These are phyloP conservation scores for Heliornis fulica DNA, from an alignment of 2,113 vertebrate genomes.

Conservation along the genomic window DNA sequence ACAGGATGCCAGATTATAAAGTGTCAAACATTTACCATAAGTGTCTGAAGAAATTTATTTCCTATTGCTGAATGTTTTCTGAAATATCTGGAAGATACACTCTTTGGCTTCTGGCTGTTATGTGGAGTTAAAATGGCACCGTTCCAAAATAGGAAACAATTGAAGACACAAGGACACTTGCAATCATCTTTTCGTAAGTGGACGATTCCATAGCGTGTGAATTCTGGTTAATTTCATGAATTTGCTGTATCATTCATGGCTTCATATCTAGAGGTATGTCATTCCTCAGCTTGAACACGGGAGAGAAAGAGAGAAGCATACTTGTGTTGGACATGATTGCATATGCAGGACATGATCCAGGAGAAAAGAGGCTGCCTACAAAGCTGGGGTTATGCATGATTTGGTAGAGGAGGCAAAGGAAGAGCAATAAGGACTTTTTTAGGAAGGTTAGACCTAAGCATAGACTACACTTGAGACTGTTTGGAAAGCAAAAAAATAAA, in stretches of 20 bases:
- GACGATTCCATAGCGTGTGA: not conserved
- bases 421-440: not conserved
- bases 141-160: not conserved
- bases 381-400: not conserved
- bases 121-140: not conserved
- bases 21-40: not conserved
- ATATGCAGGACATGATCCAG: not conserved
- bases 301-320: not conserved
- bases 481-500: not conserved
- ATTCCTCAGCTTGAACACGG: not conserved
- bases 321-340: not conserved
- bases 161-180: not conserved
- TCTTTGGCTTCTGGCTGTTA: not conserved
- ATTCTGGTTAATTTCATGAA: not conserved
- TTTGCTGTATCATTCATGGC: not conserved
- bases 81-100: not conserved
- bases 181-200: not conserved
- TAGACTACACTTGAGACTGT: not conserved
- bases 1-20: not conserved
- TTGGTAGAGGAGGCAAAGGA: not conserved
- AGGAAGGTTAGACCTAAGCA: not conserved
- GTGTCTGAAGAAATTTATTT: not conserved
- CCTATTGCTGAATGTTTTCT: not conserved
- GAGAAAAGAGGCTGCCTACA: not conserved
- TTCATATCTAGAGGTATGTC: not conserved